Base-by-base conservation (phyloP, 2,888 invertebrate species). In the Polymixis lichenea region DNA sequence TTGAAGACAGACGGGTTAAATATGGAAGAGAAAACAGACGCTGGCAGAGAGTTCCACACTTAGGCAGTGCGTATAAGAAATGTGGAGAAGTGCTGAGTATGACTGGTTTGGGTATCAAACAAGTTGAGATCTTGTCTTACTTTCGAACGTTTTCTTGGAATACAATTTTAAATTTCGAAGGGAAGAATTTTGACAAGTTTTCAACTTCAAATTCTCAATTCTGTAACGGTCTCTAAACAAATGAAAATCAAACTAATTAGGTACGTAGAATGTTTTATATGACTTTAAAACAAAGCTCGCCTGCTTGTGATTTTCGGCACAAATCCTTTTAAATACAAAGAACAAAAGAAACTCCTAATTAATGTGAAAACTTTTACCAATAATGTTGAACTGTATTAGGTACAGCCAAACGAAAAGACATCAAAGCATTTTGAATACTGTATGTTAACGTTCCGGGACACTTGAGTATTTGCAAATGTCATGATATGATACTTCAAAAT, bases 341-440 rank as follows among this genome's bases (percentile, higher is more conserved):
- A 17, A 51, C 28, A 71, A 76, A 58, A 25, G 19, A 58, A 76
- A 76, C 17, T 72, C 43, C 0, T 72, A 72, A 58, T 60, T 5
- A 72, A 80, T 51, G 13, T 15, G 43, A 72, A 76, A 60, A 60
- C 73, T 72, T 72, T 76, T 76, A 32, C 46, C 60, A 73, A 77
- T 61, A 62, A 46, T 76, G 25, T 76, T 22, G 51, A 51, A 43
- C 1, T 17, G 43, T 51, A n/a, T 32, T 56, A 72, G 19, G n/a
- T 28, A n/a, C 28, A n/a, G 19, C 43, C 4, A 51, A 51, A 72
- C 28, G n/a, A n/a, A 76, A 49, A 22, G 1, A 58, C n/a, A 58
- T 72, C 49, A n/a, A 51, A 72, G 19, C 8, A 15, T 75, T 56
- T 75, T 43, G 43, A 53, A n/a, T n/a, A n/a, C n/a, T n/a, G n/a